Evolutionary conservation across 2,888 invertebrate genomes (phyloP), one percentile per base, ranked within the genome.

Genomic region (Lepidochitona cinerea): DNA sequence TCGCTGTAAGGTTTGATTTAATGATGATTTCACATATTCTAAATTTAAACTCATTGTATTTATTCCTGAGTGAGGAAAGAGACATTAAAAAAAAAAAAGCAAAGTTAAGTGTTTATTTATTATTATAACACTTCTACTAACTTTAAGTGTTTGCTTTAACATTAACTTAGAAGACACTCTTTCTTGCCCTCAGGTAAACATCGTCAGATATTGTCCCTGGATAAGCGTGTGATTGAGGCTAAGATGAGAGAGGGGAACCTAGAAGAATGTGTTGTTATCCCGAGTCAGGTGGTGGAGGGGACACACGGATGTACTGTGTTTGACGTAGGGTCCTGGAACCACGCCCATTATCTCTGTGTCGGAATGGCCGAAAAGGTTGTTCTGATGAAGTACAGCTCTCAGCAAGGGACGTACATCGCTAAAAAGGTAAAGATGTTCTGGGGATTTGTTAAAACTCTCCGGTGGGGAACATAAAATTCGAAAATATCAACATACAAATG

Each of bases 381-480:
- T 35, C 84, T 93, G 66, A 87, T 92, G 76, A 91, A 92, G 76
- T 93, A 93, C 92, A 90, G 94, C 83, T 91, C 93, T 0, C 92
- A 93, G 68, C 87, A 91, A 59, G 81, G 83, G 72, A 80, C 78
- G 73, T 91, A 90, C 82, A 83, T 84, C 78, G 73, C 87, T 7
- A 84, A 87, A 78, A 89, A 90, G 87, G 90, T 90, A 75, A 75
- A 75, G 32, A 14, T 9, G 41, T 18, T 12, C 9, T 41, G 41
- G 41, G 18, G 41, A 41, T 41, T 18, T 12, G 41, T 9, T 41
- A 41, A 9, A 41, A 41, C n/a, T n/a, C n/a, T n/a, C n/a, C n/a
- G n/a, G n/a, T n/a, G n/a, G n/a, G n/a, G n/a, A n/a, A n/a, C n/a
- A n/a, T n/a, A n/a, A n/a, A n/a, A n/a, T n/a, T n/a, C n/a, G n/a